Conservation (phyloP, 1,140 invertebrate genomes). For the Heliconius nattereri region DNA sequence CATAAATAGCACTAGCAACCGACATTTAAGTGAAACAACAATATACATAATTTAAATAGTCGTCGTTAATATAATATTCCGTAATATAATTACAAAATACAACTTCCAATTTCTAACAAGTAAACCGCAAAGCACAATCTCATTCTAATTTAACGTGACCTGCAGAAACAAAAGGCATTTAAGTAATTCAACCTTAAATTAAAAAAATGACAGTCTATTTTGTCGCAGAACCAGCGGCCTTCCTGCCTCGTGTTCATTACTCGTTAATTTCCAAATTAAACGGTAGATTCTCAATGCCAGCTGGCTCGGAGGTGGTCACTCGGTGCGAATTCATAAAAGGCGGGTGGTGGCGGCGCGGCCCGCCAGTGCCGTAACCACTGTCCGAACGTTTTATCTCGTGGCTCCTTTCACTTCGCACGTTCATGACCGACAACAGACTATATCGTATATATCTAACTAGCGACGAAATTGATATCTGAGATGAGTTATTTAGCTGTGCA, state of each 20-base stretch:
- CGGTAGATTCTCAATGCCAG: conserved; percentile 79
- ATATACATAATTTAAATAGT: conserved; percentile 5
- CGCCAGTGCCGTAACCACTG: conserved; percentile 67
- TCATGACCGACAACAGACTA: conserved; percentile 57
- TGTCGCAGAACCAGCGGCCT: conserved; percentile 73
- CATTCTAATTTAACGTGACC: conserved; percentile 30
- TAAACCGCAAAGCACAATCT: conserved; percentile 4
- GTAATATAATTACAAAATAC: conserved; percentile 15
- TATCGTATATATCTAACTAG: conserved; percentile 49
- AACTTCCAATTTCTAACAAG: conserved; percentile 18
- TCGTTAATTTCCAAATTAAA: conserved; percentile 80
- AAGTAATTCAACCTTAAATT: conserved; percentile 48
- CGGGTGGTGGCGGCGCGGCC: conserved; percentile 66
- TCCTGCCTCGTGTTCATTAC: conserved; percentile 68
- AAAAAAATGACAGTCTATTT: conserved; percentile 59
- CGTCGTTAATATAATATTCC: conserved; percentile 7
- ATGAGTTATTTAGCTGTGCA: conserved; percentile 66
- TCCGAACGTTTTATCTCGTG: conserved; percentile 66
- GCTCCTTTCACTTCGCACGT: conserved; percentile 75
- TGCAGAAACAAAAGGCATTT: conserved; percentile 35
- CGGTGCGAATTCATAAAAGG: conserved; percentile 75
- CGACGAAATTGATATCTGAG: conserved; percentile 65
- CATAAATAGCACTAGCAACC: conserved; percentile 8
- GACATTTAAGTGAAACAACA: conserved; percentile 16
- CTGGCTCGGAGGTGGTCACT: conserved; percentile 69